A percentile compares a stretch with the other conserved stretches of the same genome.
These are phyloP conservation scores for Collichthys lucidus DNA, from an alignment of 2,113 vertebrate species.

Conservation along the genomic window DNA sequence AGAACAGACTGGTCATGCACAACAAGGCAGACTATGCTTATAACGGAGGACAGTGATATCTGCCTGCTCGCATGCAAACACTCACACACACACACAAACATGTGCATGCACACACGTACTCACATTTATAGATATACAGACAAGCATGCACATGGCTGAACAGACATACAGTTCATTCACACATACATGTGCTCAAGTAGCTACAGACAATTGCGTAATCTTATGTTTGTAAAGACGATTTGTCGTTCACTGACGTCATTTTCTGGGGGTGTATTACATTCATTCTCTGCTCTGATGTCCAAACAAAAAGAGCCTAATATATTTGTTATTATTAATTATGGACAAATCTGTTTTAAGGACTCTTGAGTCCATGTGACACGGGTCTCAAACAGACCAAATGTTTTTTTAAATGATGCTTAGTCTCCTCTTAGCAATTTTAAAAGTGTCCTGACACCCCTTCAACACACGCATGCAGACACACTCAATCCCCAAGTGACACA, in stretches of 20 bases:
- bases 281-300: constrained; percentile 1
- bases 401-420: constrained; percentile 34
- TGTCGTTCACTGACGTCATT: background rate
- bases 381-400: constrained; percentile 47
- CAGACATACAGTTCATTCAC: constrained; percentile 1
- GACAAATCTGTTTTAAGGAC: constrained; percentile 11
- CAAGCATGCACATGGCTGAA: constrained; percentile 24
- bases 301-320: constrained; percentile 18
- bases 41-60: constrained; percentile 89
- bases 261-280: constrained; percentile 23
- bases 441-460: constrained; percentile 46
- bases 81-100: background rate
- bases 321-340: constrained; percentile 30
- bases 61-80: constrained; percentile 22
- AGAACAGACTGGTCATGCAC: constrained; percentile 97
- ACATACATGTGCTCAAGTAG: background rate
- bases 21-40: constrained; percentile 97
- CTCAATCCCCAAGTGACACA: constrained; percentile 67
- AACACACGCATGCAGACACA: constrained; percentile 20
- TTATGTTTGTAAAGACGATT: constrained; percentile 13
- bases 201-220: constrained; percentile 11
- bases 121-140: constrained; percentile 10
- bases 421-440: constrained; percentile 49
- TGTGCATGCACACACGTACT: background rate
- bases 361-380: constrained; percentile 14